Conservation (phyloP, 2,797 vertebrate species). For the Dryobates pubescens region DNA sequence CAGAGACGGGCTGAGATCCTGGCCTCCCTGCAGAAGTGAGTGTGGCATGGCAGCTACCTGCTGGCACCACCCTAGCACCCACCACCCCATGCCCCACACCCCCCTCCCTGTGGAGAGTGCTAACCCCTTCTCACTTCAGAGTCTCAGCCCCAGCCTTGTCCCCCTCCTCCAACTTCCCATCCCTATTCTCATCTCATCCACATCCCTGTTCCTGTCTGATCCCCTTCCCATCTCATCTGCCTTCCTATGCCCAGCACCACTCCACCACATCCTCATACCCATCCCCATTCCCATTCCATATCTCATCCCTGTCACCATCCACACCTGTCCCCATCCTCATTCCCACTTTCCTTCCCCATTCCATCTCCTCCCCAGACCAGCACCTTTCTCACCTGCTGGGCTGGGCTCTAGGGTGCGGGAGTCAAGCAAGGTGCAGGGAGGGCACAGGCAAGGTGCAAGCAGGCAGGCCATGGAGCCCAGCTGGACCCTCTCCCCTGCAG, state of each 20-base stretch:
- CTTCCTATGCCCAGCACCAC: too few species aligned
- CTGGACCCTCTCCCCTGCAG: slow-evolving; percentile 16
- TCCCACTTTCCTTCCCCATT: neutral
- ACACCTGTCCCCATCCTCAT: neutral
- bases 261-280: too few species aligned
- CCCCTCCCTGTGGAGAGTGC: too few species aligned
- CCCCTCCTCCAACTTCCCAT: neutral
- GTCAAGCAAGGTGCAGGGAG: too few species aligned
- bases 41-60: neutral
- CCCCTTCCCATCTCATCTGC: too few species aligned
- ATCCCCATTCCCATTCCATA: neutral
- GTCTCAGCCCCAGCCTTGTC: neutral
- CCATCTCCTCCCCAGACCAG: neutral
- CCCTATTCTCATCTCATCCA: too few species aligned
- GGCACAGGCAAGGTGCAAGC: neutral
- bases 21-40: slow-evolving; percentile 83
- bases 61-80: neutral
- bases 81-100: too few species aligned
- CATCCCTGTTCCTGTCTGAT: too few species aligned
- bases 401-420: neutral
- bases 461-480: neutral
- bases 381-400: neutral
- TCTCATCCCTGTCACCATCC: neutral
- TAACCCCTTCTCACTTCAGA: too few species aligned
- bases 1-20: slow-evolving; percentile 80